These are phyloP conservation scores for Therioaphis trifolii DNA, from an alignment of 2,888 invertebrate genomes.

Conservation along the genomic window DNA sequence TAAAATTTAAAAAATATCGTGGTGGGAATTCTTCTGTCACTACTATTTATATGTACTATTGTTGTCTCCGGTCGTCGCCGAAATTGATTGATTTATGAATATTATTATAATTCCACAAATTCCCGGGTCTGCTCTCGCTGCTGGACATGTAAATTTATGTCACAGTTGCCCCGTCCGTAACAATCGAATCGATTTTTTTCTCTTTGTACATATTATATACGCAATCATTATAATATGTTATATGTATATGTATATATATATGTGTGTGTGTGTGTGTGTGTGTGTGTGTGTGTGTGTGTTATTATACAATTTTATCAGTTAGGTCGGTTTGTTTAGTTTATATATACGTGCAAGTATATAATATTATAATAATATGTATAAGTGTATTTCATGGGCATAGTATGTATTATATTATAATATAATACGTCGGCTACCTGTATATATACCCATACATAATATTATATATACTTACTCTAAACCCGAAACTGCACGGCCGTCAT, in stretches of 20 bases:
- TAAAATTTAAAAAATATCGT: slow-evolving; percentile 43
- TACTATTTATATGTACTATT: slow-evolving; percentile 31
- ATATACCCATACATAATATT: neutral
- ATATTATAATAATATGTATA: no score
- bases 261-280: no score
- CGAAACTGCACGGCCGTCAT: neutral
- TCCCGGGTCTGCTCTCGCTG: slow-evolving; percentile 35
- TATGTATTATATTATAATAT: slow-evolving; percentile 19
- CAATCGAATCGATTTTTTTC: slow-evolving; percentile 56
- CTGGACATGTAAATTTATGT: slow-evolving; percentile 60
- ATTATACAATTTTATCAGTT: slow-evolving; percentile 55
- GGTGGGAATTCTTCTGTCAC: slow-evolving; percentile 14
- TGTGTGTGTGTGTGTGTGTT: neutral
- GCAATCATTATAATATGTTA: slow-evolving; percentile 13
- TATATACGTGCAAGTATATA: neutral
- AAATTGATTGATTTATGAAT: slow-evolving; percentile 62
- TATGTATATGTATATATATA: neutral
- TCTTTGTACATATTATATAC: neutral
- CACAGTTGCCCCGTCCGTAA: slow-evolving; percentile 38
- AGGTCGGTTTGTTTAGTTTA: slow-evolving; percentile 24
- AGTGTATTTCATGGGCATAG: neutral
- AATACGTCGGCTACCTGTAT: neutral
- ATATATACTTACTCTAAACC: neutral
- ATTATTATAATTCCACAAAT: slow-evolving; percentile 61
- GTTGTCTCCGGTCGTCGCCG: slow-evolving; percentile 55